Evolutionary conservation across 2,113 vertebrate genomes (phyloP).

Genomic region (Nestor notabilis): DNA sequence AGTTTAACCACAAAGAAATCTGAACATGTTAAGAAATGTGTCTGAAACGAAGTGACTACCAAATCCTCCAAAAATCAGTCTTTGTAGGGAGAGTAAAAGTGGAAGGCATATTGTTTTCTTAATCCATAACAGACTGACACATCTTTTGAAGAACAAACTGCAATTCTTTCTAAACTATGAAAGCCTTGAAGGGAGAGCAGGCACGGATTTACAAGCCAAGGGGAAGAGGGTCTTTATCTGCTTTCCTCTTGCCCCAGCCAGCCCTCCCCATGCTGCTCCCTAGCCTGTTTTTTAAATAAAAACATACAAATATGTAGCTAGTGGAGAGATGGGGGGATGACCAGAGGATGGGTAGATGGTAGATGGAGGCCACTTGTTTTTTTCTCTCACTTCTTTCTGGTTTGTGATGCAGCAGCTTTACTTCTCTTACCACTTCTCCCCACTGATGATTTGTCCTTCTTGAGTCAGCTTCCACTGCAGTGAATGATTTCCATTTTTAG

Average conservation of each 20-base stretch:
- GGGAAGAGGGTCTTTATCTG: background rate
- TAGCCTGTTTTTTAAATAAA: background rate
- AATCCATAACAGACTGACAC: slow-evolving; percentile 8
- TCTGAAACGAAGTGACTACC: slow-evolving; percentile 13
- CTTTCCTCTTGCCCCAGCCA: background rate
- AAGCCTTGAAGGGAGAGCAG: background rate
- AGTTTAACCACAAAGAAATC: slow-evolving; percentile 12
- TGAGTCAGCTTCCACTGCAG: background rate
- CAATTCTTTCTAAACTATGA: slow-evolving; percentile 5
- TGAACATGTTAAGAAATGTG: slow-evolving; percentile 10
- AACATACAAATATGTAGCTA: background rate
- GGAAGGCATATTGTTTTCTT: slow-evolving; percentile 38
- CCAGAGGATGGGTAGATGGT: background rate
- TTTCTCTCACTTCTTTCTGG: background rate
- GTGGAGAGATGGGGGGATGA: background rate
- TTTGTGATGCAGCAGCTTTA: background rate
- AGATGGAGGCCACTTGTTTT: accelerated
- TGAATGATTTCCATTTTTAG: background rate
- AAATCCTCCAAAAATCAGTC: slow-evolving; percentile 37
- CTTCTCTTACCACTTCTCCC: background rate
- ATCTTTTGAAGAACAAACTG: slow-evolving; percentile 31
- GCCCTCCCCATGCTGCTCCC: background rate
- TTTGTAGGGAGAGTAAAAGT: background rate
- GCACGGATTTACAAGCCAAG: background rate
- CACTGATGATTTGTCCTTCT: background rate